Base-by-base conservation (phyloP, 2,888 invertebrate genomes). In the Tenthredo mesomela region DNA sequence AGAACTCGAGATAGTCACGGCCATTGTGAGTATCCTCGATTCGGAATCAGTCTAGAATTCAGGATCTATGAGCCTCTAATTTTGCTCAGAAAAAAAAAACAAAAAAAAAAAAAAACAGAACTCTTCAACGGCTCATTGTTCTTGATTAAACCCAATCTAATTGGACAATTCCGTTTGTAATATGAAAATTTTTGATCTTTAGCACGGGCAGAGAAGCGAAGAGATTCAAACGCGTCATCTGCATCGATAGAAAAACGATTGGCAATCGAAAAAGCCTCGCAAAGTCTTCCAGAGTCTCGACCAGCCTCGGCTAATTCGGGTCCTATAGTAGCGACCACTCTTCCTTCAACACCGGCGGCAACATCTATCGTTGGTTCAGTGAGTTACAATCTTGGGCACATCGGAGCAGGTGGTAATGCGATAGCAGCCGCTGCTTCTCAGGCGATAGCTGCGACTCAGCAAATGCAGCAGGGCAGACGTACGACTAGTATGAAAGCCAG, bases 391-490 rank as follows among this genome's bases (percentile, higher is more conserved):
- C 94, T 98, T 80, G 97, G 97, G 18, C 97, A 98, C 89, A 96
- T 97, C 89, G 97, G 97, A n/a, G 97, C 97, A 0, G 97, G 97
- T 15, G 95, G 96, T 84, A 97, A 97, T 90, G 98, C 98, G 0
- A 98, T 99, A 84, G 98, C 98, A 0, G 98, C 97, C 0, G 98
- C 99, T 0, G 99, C 98, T 0, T 98, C 98, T 33, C 98, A 99
- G 92, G 99, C 99, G 0, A 98, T 99, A 86, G 98, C 98, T 6
- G 98, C 98, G 0, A 99, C 99, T 2, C 98, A 99, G 90, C 94
- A 97, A 96, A 98, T 98, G 97, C 97, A 97, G 91, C 98, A 98
- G 90, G 99, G 99, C 0, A 95, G 99, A 73, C 95, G 99, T 84
- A 98, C 98, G 0, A 98, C 98, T 1, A 98, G 98, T 89, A 94